Evolutionary conservation across 2,888 invertebrate species (phyloP).

Genomic region (Aphodius sticticus): DNA sequence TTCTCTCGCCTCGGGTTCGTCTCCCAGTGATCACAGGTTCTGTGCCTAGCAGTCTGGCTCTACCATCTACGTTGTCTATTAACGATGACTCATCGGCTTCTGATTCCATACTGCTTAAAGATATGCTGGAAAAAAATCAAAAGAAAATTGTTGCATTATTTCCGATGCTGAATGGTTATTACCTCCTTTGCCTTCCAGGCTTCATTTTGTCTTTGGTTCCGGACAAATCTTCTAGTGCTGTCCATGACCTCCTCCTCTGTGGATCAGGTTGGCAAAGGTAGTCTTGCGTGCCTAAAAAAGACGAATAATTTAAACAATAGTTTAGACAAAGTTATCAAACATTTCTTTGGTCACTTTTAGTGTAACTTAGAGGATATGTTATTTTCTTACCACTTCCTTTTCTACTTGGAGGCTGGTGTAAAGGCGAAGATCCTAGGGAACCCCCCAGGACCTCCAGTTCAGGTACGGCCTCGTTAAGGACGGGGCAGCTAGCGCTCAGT

Average conservation of each 20-base stretch:
- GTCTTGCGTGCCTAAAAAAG: conserved; percentile 55
- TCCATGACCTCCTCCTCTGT: conserved; percentile 82
- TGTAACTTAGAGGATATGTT: background rate
- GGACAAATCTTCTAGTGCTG: conserved; percentile 78
- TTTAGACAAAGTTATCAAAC: background rate
- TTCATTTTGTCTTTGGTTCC: conserved; percentile 65
- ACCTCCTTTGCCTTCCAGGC: conserved; percentile 64
- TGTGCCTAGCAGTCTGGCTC: conserved; percentile 63
- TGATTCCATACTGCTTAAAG: conserved; percentile 84
- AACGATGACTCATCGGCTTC: conserved; percentile 77
- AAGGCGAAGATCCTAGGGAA: conserved; percentile 59
- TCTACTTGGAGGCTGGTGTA: conserved; percentile 65
- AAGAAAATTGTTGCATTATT: conserved; percentile 17
- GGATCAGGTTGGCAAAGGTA: conserved; percentile 60
- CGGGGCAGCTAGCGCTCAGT: conserved; percentile 79
- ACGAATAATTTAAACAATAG: conserved; percentile 4
- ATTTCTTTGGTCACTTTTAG: background rate
- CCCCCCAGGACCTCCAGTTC: conserved; percentile 60
- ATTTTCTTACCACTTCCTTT: conserved; percentile 66
- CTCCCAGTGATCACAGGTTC: conserved; percentile 59
- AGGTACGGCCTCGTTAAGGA: conserved; percentile 65
- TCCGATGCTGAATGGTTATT: conserved; percentile 36
- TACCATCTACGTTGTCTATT: conserved; percentile 63
- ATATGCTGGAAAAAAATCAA: conserved; percentile 64
- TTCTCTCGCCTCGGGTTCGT: conserved; percentile 61